Conservation (phyloP, 2,113 vertebrate species). For the Ursus arctos region DNA sequence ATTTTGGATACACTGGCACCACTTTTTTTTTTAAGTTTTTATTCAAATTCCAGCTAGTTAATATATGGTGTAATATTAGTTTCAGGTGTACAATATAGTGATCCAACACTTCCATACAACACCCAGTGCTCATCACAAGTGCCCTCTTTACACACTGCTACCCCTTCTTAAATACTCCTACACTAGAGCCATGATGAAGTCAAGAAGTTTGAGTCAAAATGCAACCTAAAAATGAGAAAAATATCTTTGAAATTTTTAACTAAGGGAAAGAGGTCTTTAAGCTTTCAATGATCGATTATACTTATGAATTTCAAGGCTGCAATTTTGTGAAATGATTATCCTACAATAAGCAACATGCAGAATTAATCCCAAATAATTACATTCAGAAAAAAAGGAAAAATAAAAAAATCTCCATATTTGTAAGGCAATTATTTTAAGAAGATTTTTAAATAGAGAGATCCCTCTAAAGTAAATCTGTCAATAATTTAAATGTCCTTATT, state of each 20-base stretch:
- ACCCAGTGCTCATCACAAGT: not conserved
- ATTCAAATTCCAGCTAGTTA: not conserved
- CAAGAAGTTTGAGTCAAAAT: not conserved
- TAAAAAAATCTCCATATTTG: not conserved
- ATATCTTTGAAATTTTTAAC: not conserved
- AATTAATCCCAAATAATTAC: not conserved
- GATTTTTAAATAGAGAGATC: not conserved
- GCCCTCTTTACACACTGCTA: not conserved
- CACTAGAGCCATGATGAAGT: not conserved
- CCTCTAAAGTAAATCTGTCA: not conserved
- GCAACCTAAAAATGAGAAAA: not conserved
- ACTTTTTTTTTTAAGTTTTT: not conserved
- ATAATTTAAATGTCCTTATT: not conserved
- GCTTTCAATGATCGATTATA: not conserved
- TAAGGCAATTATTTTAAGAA: not conserved
- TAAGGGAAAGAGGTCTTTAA: not conserved
- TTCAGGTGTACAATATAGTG: not conserved
- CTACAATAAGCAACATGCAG: not conserved
- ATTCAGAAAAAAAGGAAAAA: not conserved
- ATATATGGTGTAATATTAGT: not conserved
- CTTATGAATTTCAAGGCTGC: not conserved
- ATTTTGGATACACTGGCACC: not conserved
- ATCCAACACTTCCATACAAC: not conserved
- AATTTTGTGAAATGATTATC: not conserved
- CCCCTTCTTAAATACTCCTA: not conserved